Percentiles rank a stretch among this genome's conserved stretches.
phyloP scores from a whole-genome alignment of 2,797 vertebrate genomes.

The Intellagama lesueurii region DNA sequence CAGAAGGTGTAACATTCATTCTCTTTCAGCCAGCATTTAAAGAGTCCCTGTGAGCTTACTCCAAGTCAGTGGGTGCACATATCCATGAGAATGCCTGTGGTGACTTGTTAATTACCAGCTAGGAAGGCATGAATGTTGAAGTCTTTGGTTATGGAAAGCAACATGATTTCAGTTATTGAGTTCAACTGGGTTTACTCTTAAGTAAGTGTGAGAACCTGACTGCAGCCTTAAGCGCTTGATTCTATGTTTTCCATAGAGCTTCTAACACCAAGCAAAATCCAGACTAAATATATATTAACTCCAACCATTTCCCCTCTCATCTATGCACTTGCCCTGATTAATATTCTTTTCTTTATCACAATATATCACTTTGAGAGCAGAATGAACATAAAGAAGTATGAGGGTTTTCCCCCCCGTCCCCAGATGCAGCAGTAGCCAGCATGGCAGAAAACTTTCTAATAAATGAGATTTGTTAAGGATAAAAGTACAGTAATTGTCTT shows the following conservation, averaged over 20 bases:
- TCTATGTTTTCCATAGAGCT: background rate
- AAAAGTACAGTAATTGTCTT: constrained; percentile 77
- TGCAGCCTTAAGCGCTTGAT: background rate
- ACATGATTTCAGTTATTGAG: background rate
- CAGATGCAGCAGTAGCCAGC: constrained; percentile 71
- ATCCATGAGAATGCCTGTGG: too few relatives aligned
- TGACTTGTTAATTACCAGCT: too few relatives aligned
- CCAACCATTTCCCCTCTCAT: constrained; percentile 28
- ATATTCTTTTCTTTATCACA: constrained; percentile 73
- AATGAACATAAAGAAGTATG: constrained; percentile 75
- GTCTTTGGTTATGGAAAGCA: too few relatives aligned
- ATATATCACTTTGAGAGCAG: background rate
- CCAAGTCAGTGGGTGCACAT: too few relatives aligned
- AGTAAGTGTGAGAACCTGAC: background rate
- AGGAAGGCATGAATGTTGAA: too few relatives aligned
- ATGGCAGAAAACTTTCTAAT: constrained; percentile 78
- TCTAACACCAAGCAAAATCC: background rate
- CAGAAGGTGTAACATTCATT: too few relatives aligned
- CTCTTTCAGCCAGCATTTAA: too few relatives aligned
- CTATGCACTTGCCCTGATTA: constrained; percentile 57
- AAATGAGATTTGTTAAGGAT: constrained; percentile 80
- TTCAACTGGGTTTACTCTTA: background rate
- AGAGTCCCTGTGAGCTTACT: too few relatives aligned
- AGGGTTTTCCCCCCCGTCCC: constrained; percentile 52
- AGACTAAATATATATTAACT: constrained; percentile 4